Evolutionary conservation across 2,888 invertebrate genomes (phyloP).

Genomic region (Odiellus spinosus): DNA sequence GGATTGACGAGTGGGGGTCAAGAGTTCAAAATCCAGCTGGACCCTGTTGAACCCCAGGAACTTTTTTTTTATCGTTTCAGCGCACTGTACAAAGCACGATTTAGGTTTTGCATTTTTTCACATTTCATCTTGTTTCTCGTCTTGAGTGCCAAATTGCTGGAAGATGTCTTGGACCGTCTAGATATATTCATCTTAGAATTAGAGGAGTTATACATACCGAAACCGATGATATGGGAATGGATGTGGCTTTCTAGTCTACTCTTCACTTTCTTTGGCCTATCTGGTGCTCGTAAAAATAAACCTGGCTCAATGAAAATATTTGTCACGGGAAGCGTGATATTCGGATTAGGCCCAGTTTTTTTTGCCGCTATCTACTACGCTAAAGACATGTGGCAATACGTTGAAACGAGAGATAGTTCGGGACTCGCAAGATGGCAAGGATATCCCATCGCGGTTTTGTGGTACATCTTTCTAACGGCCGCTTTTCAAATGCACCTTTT

Average conservation of each 20-base stretch:
- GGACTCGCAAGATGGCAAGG: conserved; percentile 66
- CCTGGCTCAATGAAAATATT: conserved; percentile 53
- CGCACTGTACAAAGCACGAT: conserved; percentile 83
- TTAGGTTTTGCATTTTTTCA: conserved; percentile 85
- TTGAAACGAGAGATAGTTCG: conserved; percentile 46
- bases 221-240: conserved; percentile 85
- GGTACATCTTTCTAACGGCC: conserved; percentile 76
- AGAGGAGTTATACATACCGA: conserved; percentile 79
- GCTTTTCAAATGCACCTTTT: conserved; percentile 78
- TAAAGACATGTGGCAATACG: conserved; percentile 63
- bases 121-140: conserved; percentile 76
- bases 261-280: conserved; percentile 65
- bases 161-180: conserved; percentile 76
- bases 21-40: too few species aligned
- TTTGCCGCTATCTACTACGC: conserved; percentile 70
- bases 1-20: too few species aligned
- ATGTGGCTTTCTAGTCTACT: conserved; percentile 73
- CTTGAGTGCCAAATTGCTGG: conserved; percentile 78
- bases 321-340: conserved; percentile 56
- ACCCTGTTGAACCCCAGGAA: too few species aligned
- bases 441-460: conserved; percentile 75
- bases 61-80: conserved; percentile 44
- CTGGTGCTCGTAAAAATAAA: conserved; percentile 71
- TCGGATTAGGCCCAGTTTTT: conserved; percentile 62
- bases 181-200: conserved; percentile 88